A percentile compares a stretch with the other conserved stretches of the same genome.
Conservation (phyloP, 2,888 invertebrate species). For the Dasypogon diadema region DNA sequence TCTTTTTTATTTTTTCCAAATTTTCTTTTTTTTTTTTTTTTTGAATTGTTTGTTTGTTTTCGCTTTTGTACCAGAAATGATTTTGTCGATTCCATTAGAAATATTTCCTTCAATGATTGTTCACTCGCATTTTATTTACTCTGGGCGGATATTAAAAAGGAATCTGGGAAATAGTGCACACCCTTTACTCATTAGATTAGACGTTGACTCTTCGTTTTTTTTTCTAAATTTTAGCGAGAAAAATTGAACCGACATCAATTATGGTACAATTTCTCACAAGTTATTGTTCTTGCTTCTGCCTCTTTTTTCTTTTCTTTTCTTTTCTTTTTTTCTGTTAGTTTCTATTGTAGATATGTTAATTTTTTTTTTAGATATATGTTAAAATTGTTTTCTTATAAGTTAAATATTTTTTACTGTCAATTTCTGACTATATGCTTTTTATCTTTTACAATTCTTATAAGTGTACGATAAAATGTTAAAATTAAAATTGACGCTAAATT, state of each 20-base stretch:
- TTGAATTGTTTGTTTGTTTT: not conserved
- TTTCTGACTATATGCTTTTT: not conserved
- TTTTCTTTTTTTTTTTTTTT: not conserved
- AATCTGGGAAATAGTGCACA: conserved; percentile 5
- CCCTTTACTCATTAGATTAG: not conserved
- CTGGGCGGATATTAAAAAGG: conserved; percentile 40
- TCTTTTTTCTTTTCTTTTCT: not conserved
- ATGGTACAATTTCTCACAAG: conserved; percentile 23
- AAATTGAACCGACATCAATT: conserved; percentile 29
- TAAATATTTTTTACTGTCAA: not conserved
- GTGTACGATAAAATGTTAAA: conserved; percentile 11
- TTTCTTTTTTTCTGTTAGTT: no score
- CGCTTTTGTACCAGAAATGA: conserved; percentile 28
- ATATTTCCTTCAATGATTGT: conserved; percentile 25
- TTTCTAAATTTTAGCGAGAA: conserved; percentile 1
- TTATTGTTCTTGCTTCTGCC: not conserved
- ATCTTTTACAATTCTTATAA: not conserved
- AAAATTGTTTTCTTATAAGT: not conserved
- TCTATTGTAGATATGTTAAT: not conserved
- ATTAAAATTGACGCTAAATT: conserved; percentile 32
- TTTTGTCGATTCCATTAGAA: conserved; percentile 15
- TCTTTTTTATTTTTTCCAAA: not conserved
- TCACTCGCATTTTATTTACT: conserved; percentile 28
- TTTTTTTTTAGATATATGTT: not conserved
- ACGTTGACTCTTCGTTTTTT: not conserved